A percentile compares a stretch with the other conserved stretches of the same genome.
These are phyloP conservation scores for Philhelius pedissequus DNA, from an alignment of 2,888 invertebrate genomes.

Conservation along the genomic window DNA sequence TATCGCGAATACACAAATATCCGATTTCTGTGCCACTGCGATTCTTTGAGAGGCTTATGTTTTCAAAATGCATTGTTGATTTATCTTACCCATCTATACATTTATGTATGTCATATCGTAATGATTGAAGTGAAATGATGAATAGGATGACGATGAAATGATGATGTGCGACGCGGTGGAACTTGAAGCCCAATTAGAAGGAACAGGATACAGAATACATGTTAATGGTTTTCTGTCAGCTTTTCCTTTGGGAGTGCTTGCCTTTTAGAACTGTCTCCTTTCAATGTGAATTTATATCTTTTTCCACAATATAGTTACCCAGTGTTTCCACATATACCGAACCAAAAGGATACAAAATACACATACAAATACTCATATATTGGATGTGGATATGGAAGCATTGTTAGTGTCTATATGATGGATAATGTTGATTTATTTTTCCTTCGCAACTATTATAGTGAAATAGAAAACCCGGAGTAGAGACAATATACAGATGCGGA, in stretches of 20 bases:
- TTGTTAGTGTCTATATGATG: slow-evolving; percentile 68
- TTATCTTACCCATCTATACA: slow-evolving; percentile 15
- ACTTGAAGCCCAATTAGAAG: slow-evolving; percentile 61
- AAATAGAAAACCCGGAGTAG: slow-evolving; percentile 18
- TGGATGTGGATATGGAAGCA: slow-evolving; percentile 24
- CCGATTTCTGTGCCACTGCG: neutral
- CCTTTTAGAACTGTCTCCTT: slow-evolving; percentile 29
- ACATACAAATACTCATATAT: neutral
- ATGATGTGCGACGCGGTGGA: slow-evolving; percentile 26
- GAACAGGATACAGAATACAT: slow-evolving; percentile 46
- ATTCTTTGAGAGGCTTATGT: neutral
- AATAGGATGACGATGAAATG: neutral
- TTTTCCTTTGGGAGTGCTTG: slow-evolving; percentile 46
- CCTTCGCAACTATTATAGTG: slow-evolving; percentile 30
- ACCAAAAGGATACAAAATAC: slow-evolving; percentile 8
- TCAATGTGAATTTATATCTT: neutral
- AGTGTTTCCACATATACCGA: no score
- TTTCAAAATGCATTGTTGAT: slow-evolving; percentile 31
- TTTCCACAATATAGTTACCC: neutral
- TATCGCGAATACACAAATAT: neutral
- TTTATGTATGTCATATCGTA: neutral
- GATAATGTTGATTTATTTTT: slow-evolving; percentile 61
- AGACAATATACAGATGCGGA: slow-evolving; percentile 12
- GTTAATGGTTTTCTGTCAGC: slow-evolving; percentile 59
- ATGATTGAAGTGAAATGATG: slow-evolving; percentile 9